Evolutionary conservation across 2,113 vertebrate species (phyloP).

Genomic region (Rallus limicola): DNA sequence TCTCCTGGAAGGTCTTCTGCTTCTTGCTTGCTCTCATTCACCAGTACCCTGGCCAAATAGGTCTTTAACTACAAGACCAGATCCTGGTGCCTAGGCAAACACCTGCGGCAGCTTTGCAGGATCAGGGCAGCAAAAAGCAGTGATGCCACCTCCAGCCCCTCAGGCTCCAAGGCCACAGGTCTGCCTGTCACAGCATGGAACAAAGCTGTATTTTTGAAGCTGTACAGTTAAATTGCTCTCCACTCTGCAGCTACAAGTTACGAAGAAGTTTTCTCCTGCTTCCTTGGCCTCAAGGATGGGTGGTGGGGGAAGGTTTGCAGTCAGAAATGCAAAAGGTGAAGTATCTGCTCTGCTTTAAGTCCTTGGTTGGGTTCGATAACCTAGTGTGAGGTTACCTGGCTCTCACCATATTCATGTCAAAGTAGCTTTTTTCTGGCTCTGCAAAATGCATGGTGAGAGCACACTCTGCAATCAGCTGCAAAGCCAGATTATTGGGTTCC

Average conservation of each 20-base stretch:
- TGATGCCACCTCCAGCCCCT: not conserved
- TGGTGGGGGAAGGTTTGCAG: not conserved
- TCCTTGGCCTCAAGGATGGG: not conserved
- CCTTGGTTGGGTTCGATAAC: not conserved
- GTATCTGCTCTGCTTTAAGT: not conserved
- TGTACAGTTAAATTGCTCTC: not conserved
- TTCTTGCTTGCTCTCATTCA: not conserved
- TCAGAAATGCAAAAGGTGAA: not conserved
- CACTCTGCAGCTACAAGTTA: not conserved
- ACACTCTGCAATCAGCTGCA: not conserved
- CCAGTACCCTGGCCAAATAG: not conserved
- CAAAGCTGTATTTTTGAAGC: not conserved
- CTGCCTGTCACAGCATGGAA: not conserved
- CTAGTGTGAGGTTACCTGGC: not conserved
- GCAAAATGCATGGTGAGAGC: rapidly evolving
- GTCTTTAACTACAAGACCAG: not conserved
- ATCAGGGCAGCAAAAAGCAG: not conserved
- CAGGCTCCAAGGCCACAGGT: rapidly evolving
- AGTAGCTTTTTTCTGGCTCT: not conserved
- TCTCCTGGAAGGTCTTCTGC: not conserved
- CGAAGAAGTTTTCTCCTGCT: not conserved
- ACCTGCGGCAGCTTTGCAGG: rapidly evolving
- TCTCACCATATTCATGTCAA: not conserved
- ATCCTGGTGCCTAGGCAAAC: not conserved
- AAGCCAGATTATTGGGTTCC: not conserved